Evolutionary conservation across 23 tunicate genomes (phyloP).

Genomic region (Botrylloides violaceus): DNA sequence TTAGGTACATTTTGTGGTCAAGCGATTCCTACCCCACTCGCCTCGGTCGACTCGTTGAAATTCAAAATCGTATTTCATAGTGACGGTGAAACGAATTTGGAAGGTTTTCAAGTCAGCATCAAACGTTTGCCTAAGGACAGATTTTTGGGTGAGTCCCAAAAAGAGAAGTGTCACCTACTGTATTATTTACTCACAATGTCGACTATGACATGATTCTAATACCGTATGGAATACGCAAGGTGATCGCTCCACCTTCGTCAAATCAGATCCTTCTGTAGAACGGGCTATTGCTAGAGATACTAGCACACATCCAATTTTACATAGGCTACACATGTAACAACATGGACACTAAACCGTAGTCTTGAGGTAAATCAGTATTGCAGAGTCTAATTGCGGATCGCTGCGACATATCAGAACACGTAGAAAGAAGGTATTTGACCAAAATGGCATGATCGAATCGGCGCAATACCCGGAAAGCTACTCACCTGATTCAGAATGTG

Average conservation of each 20-base stretch:
- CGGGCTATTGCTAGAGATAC: too few species aligned
- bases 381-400: constrained; percentile 7
- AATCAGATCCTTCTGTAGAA: too few species aligned
- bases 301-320: too few species aligned
- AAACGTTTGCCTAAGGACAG: neutral
- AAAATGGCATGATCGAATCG: neutral
- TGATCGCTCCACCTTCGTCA: too few species aligned
- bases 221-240: too few species aligned
- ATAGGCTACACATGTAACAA: too few species aligned
- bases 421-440: neutral
- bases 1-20: constrained; percentile 6
- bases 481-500: neutral
- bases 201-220: too few species aligned
- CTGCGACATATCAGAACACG: constrained; percentile 1
- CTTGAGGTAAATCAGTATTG: too few species aligned
- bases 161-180: too few species aligned
- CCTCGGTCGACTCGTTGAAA: neutral
- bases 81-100: neutral
- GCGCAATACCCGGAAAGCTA: neutral
- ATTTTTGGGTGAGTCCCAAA: neutral
- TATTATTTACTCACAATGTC: too few species aligned
- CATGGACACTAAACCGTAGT: too few species aligned
- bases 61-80: constrained; percentile 1
- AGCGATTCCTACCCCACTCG: neutral
- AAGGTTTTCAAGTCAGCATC: constrained; percentile 2